Conservation (phyloP, 1,140 invertebrate species). For the Brachionus rubens region DNA sequence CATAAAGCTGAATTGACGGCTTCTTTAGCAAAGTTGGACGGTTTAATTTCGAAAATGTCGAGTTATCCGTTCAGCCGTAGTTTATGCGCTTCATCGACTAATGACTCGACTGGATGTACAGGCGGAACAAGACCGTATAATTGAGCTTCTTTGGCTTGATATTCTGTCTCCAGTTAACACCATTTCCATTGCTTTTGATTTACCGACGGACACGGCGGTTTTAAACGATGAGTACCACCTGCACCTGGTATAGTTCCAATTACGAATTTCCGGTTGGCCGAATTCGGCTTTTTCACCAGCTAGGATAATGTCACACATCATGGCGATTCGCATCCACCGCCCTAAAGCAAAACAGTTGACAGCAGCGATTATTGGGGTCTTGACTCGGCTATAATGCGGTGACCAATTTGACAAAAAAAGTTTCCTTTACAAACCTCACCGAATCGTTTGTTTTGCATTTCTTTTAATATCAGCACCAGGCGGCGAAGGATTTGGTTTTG, state of each 20-base stretch:
- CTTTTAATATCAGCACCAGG: slow-evolving; percentile 94
- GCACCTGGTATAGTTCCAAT: slow-evolving; percentile 94
- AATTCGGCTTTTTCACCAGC: slow-evolving; percentile 96
- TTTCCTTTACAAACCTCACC: slow-evolving; percentile 68
- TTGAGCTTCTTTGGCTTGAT: slow-evolving; percentile 82
- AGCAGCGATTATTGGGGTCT: slow-evolving; percentile 93
- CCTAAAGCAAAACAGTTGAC: slow-evolving; percentile 96
- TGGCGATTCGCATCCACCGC: slow-evolving; percentile 96
- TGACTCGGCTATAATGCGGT: slow-evolving; percentile 70
- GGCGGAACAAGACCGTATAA: slow-evolving; percentile 83
- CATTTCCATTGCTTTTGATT: slow-evolving; percentile 99
- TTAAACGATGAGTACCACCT: slow-evolving; percentile 90
- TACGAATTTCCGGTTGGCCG: slow-evolving; percentile 92
- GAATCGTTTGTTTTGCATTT: slow-evolving; percentile 82
- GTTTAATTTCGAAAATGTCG: slow-evolving; percentile 81
- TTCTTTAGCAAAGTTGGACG: slow-evolving; percentile 84
- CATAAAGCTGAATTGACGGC: slow-evolving; percentile 84
- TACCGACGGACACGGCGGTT: slow-evolving; percentile 81
- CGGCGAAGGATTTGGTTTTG: slow-evolving; percentile 89
- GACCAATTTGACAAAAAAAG: slow-evolving; percentile 81
- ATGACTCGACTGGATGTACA: slow-evolving; percentile 80
- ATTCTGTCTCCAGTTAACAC: slow-evolving; percentile 87
- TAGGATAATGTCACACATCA: slow-evolving; percentile 99
- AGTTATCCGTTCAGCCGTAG: slow-evolving; percentile 89
- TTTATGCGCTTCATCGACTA: slow-evolving; percentile 79